Percentiles rank a stretch among this genome's conserved stretches.
phyloP scores from a whole-genome alignment of 2,888 invertebrate genomes.

The Caenorhabditis sp. region DNA sequence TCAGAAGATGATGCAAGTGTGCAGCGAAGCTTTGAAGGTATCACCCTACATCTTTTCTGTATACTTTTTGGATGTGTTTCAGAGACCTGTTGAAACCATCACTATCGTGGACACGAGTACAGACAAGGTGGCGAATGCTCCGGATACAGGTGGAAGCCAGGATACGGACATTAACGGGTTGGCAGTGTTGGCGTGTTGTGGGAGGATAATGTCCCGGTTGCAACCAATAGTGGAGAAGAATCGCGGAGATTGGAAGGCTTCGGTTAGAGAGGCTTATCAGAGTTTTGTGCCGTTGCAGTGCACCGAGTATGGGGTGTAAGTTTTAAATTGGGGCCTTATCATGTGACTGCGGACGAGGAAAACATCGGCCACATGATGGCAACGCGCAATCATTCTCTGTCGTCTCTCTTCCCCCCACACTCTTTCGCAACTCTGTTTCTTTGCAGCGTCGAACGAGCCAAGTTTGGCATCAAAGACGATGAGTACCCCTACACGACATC shows the following conservation, averaged over 20 bases:
- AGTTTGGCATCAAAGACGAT: conserved; percentile 58
- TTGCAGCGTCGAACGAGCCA: conserved; percentile 67
- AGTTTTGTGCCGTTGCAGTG: conserved; percentile 68
- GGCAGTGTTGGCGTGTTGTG: conserved; percentile 87
- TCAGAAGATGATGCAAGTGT: conserved; percentile 93
- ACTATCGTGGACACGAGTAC: conserved; percentile 73
- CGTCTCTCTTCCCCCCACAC: too few species aligned
- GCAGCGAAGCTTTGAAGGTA: conserved; percentile 88
- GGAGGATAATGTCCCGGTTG: conserved; percentile 39
- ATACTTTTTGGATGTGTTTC: too few species aligned
- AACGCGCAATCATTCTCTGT: too few species aligned
- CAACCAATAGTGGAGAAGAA: conserved; percentile 56
- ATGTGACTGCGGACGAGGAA: too few species aligned
- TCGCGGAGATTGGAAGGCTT: conserved; percentile 65
- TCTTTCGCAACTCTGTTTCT: neutral
- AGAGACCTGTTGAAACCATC: conserved; percentile 68
- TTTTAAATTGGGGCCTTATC: too few species aligned
- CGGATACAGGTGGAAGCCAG: conserved; percentile 92
- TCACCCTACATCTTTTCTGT: too few species aligned
- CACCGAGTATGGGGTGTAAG: conserved; percentile 71
- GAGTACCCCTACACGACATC: conserved; percentile 88
- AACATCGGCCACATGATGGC: too few species aligned
- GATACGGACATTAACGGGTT: conserved; percentile 93
- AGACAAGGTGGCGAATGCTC: conserved; percentile 88
- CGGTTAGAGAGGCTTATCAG: conserved; percentile 62